Evolutionary conservation across 2,888 invertebrate genomes (phyloP), one percentile per base, ranked within the genome.

Genomic region (Allacma fusca): DNA sequence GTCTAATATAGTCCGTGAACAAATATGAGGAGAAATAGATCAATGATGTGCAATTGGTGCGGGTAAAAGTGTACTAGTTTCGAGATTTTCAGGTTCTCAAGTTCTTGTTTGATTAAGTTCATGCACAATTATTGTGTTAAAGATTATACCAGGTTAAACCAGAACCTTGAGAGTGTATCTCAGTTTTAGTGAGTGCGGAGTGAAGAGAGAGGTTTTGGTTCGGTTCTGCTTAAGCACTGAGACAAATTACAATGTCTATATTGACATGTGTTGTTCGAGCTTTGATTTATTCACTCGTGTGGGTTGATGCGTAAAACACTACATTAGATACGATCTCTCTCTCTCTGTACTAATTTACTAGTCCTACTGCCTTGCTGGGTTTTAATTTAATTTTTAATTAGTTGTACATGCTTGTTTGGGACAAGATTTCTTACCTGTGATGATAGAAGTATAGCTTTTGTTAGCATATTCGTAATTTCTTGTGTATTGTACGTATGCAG

Each of bases 11-110:
- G 34, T 34, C 34, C 34, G 34, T 34, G 34, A 4, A 57, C 4
- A 57, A 21, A 21, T 21, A 9, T 57, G 9, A 34, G 24, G 9
- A 34, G 24, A 62, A 24, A 24, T 62, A 24, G 62, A 62, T 62
- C 24, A 62, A 62, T 62, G 62, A 62, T 21, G 21, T 62, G 62
- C 34, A 68, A 68, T 29, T 26, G 40, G 68, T n/a, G 34, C 68
- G 40, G 68, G 68, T 40, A 68, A 68, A 68, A 68, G 68, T 68
- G 40, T 40, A 40, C 68, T 68, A 68, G 21, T 68, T 68, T 40
- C 21, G 13, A 23, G 21, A 19, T 65, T 28, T 67, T 68, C 24
- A 62, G 62, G 23, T 21, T 21, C 34, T 34, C 34, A 34, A 34
- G 34, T 34, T 34, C 34, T 34, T 34, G 34, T 34, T 34, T n/a